A percentile compares a stretch with the other conserved stretches of the same genome.
Conservation (phyloP, 1,140 invertebrate species). For the Meloidogyne exigua region DNA sequence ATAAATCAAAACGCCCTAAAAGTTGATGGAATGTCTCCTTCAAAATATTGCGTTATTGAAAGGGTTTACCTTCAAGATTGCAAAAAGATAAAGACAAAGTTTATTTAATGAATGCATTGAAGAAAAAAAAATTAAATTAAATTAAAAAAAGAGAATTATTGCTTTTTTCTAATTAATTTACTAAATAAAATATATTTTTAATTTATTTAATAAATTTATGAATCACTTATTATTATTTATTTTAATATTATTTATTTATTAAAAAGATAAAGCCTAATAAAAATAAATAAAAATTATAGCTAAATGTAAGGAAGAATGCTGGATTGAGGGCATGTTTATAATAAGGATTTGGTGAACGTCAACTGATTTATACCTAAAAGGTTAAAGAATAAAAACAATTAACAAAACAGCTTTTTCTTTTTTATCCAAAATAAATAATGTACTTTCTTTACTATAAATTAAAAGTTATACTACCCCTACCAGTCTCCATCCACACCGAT, state of each 20-base stretch:
- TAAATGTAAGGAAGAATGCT: not conserved
- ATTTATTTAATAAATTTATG: too few species aligned
- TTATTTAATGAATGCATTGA: not conserved
- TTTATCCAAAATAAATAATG: not conserved
- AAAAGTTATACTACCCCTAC: not conserved
- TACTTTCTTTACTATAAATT: not conserved
- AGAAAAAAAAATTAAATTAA: not conserved
- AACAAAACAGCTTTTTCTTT: not conserved
- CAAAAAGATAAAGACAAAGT: not conserved
- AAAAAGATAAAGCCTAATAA: not conserved
- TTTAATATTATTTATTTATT: too few species aligned
- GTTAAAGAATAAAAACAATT: not conserved
- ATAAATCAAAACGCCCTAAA: constrained; percentile 5
- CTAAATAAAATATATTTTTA: not conserved
- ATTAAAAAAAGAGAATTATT: not conserved
- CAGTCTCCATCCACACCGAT: not conserved
- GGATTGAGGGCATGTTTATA: not conserved
- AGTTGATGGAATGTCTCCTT: not conserved
- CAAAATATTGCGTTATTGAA: not conserved
- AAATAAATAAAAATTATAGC: not conserved
- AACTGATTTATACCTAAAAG: not conserved
- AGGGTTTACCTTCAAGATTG: not conserved
- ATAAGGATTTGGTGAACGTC: not conserved
- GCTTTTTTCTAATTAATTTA: not conserved
- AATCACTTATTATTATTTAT: not conserved